Conservation (phyloP, 2,113 vertebrate species). For the Hippocampus barbouri region DNA sequence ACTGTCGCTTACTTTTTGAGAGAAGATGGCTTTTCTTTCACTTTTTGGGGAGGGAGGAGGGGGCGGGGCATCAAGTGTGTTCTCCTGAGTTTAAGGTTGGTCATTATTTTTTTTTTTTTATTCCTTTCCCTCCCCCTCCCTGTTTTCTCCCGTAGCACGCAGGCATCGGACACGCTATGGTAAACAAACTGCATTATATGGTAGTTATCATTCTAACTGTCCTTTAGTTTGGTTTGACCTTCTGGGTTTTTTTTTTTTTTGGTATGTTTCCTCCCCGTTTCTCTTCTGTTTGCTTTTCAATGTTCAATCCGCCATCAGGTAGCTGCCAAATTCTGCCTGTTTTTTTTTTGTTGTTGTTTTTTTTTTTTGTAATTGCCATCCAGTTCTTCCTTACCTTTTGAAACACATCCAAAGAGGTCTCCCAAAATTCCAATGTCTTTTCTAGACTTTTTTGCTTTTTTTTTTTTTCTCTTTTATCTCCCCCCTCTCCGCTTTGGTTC, state of each 20-base stretch:
- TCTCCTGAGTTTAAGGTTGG: conserved; percentile 78
- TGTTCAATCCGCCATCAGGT: conserved; percentile 74
- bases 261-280: conserved; percentile 51
- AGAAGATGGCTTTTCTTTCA: conserved; percentile 46
- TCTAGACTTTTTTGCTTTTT: conserved; percentile 10
- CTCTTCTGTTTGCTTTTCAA: conserved; percentile 77
- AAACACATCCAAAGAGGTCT: conserved; percentile 61
- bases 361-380: conserved; percentile 55
- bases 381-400: conserved; percentile 36
- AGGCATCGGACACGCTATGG: conserved; percentile 99
- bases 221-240: conserved; percentile 83
- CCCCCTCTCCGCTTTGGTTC: not conserved
- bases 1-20: conserved; percentile 35
- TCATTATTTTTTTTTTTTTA: conserved; percentile 74
- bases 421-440: conserved; percentile 17
- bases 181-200: conserved; percentile 99
- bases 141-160: conserved; percentile 85
- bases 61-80: conserved; percentile 52
- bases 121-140: conserved; percentile 58
- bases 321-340: conserved; percentile 65
- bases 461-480: not conserved
- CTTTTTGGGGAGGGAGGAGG: conserved; percentile 54
- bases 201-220: conserved; percentile 99
- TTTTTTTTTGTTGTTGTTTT: conserved; percentile 38
- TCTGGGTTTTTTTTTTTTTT: conserved; percentile 73